Evolutionary conservation across 23 tunicate species (phyloP).

Genomic region (Botrylloides violaceus): DNA sequence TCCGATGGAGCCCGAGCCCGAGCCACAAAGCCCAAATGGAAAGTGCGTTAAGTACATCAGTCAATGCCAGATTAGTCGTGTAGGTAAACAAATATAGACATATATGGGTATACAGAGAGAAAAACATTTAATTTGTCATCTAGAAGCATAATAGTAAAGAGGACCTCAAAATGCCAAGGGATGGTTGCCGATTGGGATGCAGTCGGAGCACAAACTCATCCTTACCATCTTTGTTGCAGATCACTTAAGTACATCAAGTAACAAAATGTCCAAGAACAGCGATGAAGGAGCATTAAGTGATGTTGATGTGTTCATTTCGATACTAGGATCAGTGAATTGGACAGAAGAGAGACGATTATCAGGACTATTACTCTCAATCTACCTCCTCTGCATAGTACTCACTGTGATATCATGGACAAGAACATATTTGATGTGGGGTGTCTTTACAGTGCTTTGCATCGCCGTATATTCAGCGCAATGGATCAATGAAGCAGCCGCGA

Average conservation of each 20-base stretch:
- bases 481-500: constrained; percentile 38
- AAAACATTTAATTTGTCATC: too few species aligned
- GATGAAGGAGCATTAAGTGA: neutral
- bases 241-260: neutral
- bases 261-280: neutral
- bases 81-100: too few species aligned
- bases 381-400: neutral
- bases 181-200: too few species aligned
- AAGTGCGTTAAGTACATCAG: too few species aligned
- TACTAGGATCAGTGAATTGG: constrained; percentile 14
- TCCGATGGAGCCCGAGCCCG: too few species aligned
- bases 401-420: constrained; percentile 32
- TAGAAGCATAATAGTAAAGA: too few species aligned
- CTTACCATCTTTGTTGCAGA: too few species aligned
- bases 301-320: constrained; percentile 7
- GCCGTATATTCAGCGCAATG: constrained; percentile 57
- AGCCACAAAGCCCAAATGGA: too few species aligned
- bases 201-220: neutral
- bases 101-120: too few species aligned
- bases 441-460: constrained; percentile 44
- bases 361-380: constrained; percentile 5
- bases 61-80: too few species aligned
- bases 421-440: constrained; percentile 31
- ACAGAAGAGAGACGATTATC: constrained; percentile 4
- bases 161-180: too few species aligned